These are phyloP conservation scores for Ceuthmochares aereus DNA, from an alignment of 2,113 vertebrate species.

Conservation along the genomic window DNA sequence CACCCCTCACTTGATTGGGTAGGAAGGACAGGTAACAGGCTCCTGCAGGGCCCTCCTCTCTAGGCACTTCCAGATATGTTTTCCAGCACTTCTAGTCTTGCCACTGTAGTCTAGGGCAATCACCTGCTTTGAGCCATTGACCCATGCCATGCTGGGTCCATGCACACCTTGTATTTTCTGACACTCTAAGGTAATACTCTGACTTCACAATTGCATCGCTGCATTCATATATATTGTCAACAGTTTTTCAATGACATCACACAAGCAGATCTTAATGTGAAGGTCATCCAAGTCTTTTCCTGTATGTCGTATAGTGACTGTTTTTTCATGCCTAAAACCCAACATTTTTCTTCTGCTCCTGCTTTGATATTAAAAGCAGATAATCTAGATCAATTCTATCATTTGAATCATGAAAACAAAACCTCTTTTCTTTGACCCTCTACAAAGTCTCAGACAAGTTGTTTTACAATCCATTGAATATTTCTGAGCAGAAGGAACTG, in stretches of 20 bases:
- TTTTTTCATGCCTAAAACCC: neutral
- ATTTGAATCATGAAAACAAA: neutral
- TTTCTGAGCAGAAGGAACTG: neutral
- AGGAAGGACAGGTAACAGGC: too few species aligned
- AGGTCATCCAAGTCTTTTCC: neutral
- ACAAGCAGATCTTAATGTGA: fast-evolving
- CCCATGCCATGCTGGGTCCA: too few species aligned
- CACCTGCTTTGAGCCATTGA: too few species aligned
- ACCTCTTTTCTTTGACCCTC: neutral
- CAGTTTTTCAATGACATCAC: neutral
- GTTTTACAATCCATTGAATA: neutral
- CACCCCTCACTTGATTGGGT: too few species aligned
- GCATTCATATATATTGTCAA: neutral
- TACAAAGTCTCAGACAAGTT: neutral
- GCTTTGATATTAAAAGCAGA: neutral
- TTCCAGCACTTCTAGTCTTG: too few species aligned
- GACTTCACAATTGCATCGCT: neutral
- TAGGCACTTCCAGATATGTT: too few species aligned
- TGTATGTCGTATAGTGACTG: neutral
- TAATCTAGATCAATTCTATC: neutral
- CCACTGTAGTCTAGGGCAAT: too few species aligned
- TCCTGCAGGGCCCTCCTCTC: too few species aligned
- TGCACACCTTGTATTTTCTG: too few species aligned
- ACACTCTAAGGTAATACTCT: neutral
- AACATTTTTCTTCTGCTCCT: neutral